Conservation (phyloP, 2,888 invertebrate genomes). For the Pyrrhia umbra region DNA sequence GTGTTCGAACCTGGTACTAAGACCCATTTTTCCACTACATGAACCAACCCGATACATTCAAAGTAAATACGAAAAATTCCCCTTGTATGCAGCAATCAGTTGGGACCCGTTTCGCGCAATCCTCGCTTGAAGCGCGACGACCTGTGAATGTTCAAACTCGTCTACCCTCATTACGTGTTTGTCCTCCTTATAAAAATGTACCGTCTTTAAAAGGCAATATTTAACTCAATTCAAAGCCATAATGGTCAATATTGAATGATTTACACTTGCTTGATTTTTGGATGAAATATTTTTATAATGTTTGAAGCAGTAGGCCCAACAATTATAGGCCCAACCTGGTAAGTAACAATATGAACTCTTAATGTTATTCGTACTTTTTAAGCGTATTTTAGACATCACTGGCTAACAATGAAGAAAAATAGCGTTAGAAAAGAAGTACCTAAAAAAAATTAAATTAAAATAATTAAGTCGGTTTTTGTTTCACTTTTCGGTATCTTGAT, state of each 20-base stretch:
- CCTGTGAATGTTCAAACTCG: conserved; percentile 84
- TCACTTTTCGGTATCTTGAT: too few species aligned
- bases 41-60: conserved; percentile 19
- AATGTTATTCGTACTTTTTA: too few species aligned
- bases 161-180: conserved; percentile 86
- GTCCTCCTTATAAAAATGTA: conserved; percentile 81
- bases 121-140: conserved; percentile 48
- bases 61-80: conserved; percentile 45
- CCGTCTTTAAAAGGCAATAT: conserved; percentile 58
- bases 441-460: too few species aligned
- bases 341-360: too few species aligned
- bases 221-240: conserved; percentile 55
- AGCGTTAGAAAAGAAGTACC: too few species aligned
- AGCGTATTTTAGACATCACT: too few species aligned
- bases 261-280: conserved; percentile 41
- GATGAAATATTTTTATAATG: conserved; percentile 16
- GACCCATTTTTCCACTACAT: not conserved
- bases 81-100: conserved; percentile 56
- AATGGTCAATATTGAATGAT: conserved; percentile 48
- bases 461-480: too few species aligned
- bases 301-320: not conserved
- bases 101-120: conserved; percentile 48
- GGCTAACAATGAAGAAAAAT: too few species aligned
- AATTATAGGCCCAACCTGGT: not conserved
- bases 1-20: not conserved